phyloP scores from a whole-genome alignment of 2,888 invertebrate genomes.

The Bellardia pandia region DNA sequence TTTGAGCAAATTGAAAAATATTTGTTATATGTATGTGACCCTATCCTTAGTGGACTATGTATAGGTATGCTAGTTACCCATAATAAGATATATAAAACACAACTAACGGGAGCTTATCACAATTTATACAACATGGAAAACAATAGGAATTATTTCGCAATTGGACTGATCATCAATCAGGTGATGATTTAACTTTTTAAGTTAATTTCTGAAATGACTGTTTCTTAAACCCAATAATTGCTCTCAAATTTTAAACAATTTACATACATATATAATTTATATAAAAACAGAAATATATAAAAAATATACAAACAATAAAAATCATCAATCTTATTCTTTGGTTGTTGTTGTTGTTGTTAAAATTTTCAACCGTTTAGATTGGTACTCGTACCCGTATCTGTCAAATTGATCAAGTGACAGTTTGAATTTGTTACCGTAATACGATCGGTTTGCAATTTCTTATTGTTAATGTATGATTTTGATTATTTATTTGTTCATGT shows the following conservation, averaged over 20 bases:
- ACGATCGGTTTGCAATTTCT: constrained; percentile 44
- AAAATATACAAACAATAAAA: not conserved
- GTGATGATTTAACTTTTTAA: too few relatives aligned
- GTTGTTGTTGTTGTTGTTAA: not conserved
- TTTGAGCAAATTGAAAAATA: too few relatives aligned
- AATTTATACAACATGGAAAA: too few relatives aligned
- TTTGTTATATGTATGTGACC: too few relatives aligned
- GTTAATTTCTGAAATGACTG: too few relatives aligned
- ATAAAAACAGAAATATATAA: constrained; percentile 8
- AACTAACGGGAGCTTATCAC: too few relatives aligned
- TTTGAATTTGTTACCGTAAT: constrained; percentile 61
- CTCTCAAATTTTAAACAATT: not conserved
- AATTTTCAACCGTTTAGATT: constrained; percentile 34
- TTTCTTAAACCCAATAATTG: too few relatives aligned
- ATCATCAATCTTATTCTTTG: constrained; percentile 55
- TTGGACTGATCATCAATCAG: too few relatives aligned
- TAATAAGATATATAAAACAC: too few relatives aligned
- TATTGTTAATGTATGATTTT: constrained; percentile 36
- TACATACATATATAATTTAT: not conserved
- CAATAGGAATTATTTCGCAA: too few relatives aligned
- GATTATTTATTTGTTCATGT: not conserved
- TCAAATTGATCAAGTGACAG: constrained; percentile 62
- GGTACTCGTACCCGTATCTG: constrained; percentile 41
- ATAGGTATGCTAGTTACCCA: too few relatives aligned
- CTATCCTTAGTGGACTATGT: too few relatives aligned